Conservation (phyloP, 2,113 vertebrate genomes). For the Apodemus sylvaticus region DNA sequence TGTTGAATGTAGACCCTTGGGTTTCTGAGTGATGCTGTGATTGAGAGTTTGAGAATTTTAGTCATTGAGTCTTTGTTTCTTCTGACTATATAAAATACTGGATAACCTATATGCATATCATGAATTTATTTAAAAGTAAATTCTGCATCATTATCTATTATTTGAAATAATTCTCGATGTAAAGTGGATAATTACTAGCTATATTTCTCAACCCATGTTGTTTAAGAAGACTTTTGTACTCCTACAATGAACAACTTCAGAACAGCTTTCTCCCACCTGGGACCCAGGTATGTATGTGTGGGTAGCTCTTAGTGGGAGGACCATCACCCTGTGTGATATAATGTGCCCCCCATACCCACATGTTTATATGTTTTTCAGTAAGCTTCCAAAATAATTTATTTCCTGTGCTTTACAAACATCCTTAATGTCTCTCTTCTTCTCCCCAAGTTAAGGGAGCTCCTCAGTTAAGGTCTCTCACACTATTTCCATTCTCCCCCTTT, state of each 20-base stretch:
- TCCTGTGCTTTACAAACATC: neutral
- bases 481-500: no score
- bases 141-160: neutral
- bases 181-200: neutral
- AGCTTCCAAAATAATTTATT: no score
- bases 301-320: neutral
- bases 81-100: neutral
- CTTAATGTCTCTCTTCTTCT: neutral
- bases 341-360: neutral
- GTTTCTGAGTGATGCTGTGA: neutral
- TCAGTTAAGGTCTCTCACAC: neutral
- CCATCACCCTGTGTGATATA: neutral
- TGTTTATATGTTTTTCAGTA: neutral
- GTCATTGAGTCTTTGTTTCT: neutral
- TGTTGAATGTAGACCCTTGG: neutral
- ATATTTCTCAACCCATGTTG: neutral
- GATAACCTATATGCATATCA: neutral
- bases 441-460: no score
- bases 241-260: neutral
- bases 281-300: fast-evolving
- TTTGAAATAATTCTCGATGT: neutral
- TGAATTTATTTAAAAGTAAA: neutral
- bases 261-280: neutral
- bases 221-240: no score
- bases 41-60: neutral